Conservation (phyloP, 92 coral and sea anemone species). For the Chrysogorgia sp. region DNA sequence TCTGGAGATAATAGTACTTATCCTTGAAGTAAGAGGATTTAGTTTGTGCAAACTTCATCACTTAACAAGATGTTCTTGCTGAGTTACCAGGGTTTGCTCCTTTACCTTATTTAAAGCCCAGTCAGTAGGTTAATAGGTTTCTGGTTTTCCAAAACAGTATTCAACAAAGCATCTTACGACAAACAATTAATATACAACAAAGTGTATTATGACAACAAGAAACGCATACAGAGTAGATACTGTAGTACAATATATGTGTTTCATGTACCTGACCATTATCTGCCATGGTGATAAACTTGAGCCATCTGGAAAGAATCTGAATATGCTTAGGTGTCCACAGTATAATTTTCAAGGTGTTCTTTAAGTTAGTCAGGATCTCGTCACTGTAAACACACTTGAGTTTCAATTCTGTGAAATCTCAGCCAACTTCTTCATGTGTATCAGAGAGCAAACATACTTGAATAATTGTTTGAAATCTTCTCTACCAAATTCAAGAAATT, state of each 20-base stretch:
- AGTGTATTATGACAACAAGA: background rate
- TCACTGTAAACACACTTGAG: slow-evolving; percentile 8
- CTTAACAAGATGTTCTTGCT: background rate
- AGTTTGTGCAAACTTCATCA: background rate
- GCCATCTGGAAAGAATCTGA: slow-evolving; percentile 2
- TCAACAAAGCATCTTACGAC: background rate
- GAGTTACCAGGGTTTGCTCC: background rate
- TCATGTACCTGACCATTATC: background rate
- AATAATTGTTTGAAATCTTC: background rate
- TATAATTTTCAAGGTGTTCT: slow-evolving; percentile 12
- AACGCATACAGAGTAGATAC: background rate
- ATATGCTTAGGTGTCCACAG: slow-evolving; percentile 1
- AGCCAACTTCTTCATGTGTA: slow-evolving; percentile 3
- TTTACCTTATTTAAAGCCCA: slow-evolving; percentile 2
- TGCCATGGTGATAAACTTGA: background rate
- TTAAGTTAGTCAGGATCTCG: slow-evolving; percentile 23
- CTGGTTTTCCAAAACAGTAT: background rate
- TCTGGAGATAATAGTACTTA: background rate
- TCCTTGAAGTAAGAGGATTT: background rate
- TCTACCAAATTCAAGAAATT: background rate
- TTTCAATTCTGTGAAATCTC: slow-evolving; percentile 14
- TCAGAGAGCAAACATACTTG: background rate
- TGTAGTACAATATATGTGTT: background rate
- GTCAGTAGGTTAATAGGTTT: background rate
- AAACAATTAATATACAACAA: background rate